Evolutionary conservation across 2,113 vertebrate genomes (phyloP), one percentile per base, ranked within the genome.

Genomic region (Geococcyx californianus): DNA sequence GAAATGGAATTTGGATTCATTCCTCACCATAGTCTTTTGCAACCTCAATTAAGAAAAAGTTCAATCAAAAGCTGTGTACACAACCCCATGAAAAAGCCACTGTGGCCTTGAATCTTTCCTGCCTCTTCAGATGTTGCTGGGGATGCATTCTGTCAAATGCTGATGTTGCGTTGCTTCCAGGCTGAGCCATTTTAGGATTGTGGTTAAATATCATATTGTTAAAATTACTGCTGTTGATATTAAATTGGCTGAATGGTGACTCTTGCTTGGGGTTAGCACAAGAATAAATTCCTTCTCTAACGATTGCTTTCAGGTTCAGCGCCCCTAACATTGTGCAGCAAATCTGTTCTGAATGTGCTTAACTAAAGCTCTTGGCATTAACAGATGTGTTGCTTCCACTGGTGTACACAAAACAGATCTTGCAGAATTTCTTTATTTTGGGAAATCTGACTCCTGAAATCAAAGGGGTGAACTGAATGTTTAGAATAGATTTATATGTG

Each of bases 201-300:
- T 95, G 94, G 93, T 94, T 96, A 92, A 93, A 66, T 92, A 92
- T 82, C 95, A 95, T 97, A 95, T 93, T 97, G 94, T 96, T 96
- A 92, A 95, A 96, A 96, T 96, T 96, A 97, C 90, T 44, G 88
- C 95, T 96, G 92, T 94, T 97, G 94, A 96, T 97, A 93, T 90
- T 97, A 94, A 96, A 96, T 95, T 96, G 95, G 93, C 94, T 95
- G 86, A 58, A 95, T 93, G 92, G 92, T 94, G 90, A 86, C 92
- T 97, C 82, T 96, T 97, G 83, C 95, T 96, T 93, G 88, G 76
- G 95, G 90, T 96, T 94, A 96, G 94, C 92, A 90, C 94, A 94
- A 96, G 90, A 96, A 94, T 89, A 84, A 94, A 97, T 97, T 97
- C 92, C 73, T 95, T 96, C 83, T 94, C 76, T 88, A 92, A 90